Evolutionary conservation across 2,888 invertebrate genomes (phyloP).

Genomic region (Macroteleia sp.): DNA sequence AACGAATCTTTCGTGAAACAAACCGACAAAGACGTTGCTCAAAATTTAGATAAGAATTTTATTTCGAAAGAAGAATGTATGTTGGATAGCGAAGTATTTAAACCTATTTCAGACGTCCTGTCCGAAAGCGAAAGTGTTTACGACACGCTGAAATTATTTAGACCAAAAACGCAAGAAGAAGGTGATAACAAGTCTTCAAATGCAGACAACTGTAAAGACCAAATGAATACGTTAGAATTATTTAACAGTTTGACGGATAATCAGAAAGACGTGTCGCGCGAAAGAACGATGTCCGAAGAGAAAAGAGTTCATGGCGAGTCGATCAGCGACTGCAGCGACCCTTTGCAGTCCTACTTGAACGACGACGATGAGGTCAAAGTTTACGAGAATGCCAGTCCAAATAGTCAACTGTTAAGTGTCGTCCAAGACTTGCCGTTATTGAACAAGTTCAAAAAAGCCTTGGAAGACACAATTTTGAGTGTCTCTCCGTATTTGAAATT

Average conservation of each 20-base stretch:
- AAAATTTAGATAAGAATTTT: conserved; percentile 30
- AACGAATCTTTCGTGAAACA: not conserved
- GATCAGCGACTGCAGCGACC: conserved; percentile 93
- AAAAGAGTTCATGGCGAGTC: conserved; percentile 85
- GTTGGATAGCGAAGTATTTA: conserved; percentile 21
- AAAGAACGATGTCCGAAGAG: conserved; percentile 73
- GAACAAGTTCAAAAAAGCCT: conserved; percentile 89
- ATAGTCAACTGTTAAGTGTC: conserved; percentile 84
- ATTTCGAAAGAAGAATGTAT: not conserved
- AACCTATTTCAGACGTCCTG: conserved; percentile 71
- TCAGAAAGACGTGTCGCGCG: conserved; percentile 58
- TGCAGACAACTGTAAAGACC: conserved; percentile 37
- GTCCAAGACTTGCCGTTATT: conserved; percentile 86
- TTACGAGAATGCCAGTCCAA: conserved; percentile 76
- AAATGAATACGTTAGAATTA: conserved; percentile 68
- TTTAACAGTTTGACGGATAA: conserved; percentile 53
- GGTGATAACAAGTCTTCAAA: conserved; percentile 30
- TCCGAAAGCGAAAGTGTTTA: conserved; percentile 75
- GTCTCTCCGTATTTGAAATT: conserved; percentile 94
- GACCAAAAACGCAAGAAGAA: conserved; percentile 65
- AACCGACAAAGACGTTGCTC: conserved; percentile 45
- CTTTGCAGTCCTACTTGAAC: conserved; percentile 87
- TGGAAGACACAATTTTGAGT: conserved; percentile 90
- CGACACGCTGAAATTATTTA: conserved; percentile 80
- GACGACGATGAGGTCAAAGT: conserved; percentile 84